Conservation (phyloP, 2,113 vertebrate species). For the Sigmodon hispidus region DNA sequence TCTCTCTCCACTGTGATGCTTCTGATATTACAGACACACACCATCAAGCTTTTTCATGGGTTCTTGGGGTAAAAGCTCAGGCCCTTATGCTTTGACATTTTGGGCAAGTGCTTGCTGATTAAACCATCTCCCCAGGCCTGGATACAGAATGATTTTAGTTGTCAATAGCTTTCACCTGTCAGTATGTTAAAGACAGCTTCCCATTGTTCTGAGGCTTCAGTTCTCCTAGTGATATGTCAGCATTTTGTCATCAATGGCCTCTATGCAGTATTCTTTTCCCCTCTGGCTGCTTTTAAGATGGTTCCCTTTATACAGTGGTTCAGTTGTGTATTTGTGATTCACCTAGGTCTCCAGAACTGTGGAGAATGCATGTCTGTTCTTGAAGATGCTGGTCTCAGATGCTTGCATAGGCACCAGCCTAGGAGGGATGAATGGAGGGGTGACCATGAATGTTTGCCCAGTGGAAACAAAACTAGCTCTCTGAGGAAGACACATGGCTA, state of each 20-base stretch:
- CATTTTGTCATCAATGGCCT: neutral
- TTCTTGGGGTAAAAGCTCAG: neutral
- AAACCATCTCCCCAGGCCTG: too few relatives aligned
- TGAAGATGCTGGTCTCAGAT: neutral
- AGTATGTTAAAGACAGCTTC: neutral
- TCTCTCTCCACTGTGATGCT: too few relatives aligned
- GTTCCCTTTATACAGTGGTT: neutral
- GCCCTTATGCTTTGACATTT: too few relatives aligned
- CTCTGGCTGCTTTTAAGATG: neutral
- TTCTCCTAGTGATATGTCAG: neutral
- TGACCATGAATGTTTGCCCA: neutral
- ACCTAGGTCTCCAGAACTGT: neutral
- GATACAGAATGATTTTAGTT: neutral
- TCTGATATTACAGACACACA: neutral
- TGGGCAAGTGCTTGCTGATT: neutral
- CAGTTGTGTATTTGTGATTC: neutral
- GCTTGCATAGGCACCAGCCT: neutral
- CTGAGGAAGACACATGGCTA: neutral
- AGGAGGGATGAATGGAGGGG: accelerated
- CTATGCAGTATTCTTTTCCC: too few relatives aligned
- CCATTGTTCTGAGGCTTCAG: neutral
- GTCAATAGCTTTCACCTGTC: neutral
- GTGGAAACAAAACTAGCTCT: neutral
- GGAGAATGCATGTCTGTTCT: neutral
- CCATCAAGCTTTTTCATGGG: neutral